phyloP scores from a whole-genome alignment of 2,888 invertebrate species.

The Liopterus haemorrhoidalis region DNA sequence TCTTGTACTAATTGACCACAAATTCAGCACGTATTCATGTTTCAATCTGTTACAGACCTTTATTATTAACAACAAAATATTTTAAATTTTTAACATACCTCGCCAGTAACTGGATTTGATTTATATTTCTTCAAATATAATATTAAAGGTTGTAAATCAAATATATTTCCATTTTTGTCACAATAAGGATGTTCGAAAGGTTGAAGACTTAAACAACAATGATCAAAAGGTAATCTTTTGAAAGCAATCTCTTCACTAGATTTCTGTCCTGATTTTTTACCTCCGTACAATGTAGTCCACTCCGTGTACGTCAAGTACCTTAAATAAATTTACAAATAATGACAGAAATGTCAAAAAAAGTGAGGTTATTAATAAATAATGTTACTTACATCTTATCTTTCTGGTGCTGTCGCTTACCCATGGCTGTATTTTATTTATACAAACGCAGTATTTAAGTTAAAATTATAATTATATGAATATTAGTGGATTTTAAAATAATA shows the following conservation, averaged over 20 bases:
- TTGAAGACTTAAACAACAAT: constrained; percentile 85
- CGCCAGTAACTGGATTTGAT: constrained; percentile 89
- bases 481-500: no score
- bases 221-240: constrained; percentile 84
- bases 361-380: constrained; percentile 13
- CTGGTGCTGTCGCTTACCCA: constrained; percentile 92
- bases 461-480: no score
- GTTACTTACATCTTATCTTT: constrained; percentile 88
- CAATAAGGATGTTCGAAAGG: constrained; percentile 91
- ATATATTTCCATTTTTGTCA: constrained; percentile 85
- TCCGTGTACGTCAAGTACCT: constrained; percentile 84
- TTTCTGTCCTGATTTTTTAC: constrained; percentile 63
- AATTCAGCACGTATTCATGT: no score
- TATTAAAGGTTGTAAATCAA: constrained; percentile 81
- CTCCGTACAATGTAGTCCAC: constrained; percentile 86
- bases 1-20: no score
- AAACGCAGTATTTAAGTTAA: no score
- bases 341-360: constrained; percentile 15
- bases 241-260: constrained; percentile 75
- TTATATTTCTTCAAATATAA: constrained; percentile 87
- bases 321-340: constrained; percentile 22
- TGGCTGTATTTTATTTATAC: no score
- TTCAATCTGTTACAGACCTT: constrained; percentile 1
- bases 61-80: not conserved
- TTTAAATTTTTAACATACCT: constrained; percentile 46